phyloP scores from a whole-genome alignment of 2,113 vertebrate genomes.

The Coreoperca whiteheadi region DNA sequence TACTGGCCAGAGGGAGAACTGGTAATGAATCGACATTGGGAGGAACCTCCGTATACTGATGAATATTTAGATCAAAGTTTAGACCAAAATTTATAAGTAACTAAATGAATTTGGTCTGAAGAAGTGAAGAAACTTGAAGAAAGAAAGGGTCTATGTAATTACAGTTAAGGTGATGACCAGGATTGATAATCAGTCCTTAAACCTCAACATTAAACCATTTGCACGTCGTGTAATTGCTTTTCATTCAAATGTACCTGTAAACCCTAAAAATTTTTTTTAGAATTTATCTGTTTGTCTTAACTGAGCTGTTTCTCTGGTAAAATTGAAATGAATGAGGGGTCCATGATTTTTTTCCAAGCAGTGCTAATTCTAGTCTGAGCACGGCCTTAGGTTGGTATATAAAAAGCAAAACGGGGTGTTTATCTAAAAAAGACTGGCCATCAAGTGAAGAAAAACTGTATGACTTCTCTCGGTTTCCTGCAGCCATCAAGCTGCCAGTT shows the following conservation, averaged over 20 bases:
- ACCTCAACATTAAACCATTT: not conserved
- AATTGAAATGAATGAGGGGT: no score
- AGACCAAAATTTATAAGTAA: not conserved
- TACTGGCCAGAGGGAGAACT: constrained; percentile 14
- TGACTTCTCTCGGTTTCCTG: no score
- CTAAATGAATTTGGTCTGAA: not conserved
- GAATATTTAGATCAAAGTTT: constrained; percentile 14
- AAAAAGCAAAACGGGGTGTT: no score
- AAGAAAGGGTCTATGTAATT: not conserved
- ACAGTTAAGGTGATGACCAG: not conserved
- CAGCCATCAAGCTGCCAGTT: no score
- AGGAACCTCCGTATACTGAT: not conserved
- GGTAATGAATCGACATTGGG: not conserved
- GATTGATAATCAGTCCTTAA: not conserved
- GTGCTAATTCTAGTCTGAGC: no score
- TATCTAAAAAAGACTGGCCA: no score
- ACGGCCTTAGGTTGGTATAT: no score
- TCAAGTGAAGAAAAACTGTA: no score
- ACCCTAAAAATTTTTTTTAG: not conserved
- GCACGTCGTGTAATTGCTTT: not conserved
- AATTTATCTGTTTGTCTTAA: not conserved
- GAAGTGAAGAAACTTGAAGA: not conserved
- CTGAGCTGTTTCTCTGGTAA: not conserved
- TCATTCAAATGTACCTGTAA: not conserved
- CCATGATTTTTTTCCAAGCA: no score